Evolutionary conservation across 1,140 invertebrate genomes (phyloP), one percentile per base, ranked within the genome.

Genomic region (Saccostrea echinata): DNA sequence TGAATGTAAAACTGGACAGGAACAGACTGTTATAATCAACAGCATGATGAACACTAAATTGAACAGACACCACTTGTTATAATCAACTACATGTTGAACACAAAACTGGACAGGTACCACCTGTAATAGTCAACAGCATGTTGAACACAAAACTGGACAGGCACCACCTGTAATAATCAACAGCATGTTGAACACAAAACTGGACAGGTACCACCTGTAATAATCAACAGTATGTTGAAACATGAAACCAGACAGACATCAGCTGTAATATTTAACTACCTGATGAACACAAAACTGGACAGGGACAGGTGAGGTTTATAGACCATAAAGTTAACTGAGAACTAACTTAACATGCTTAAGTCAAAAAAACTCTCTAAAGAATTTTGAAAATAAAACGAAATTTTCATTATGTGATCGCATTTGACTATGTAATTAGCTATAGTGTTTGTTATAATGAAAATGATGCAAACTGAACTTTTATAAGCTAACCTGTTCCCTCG

Each of bases 401-500:
- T 3, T 33, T 57, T 21, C n/a, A 24, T 2, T 55, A 55, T 61
- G 9, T 57, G 8, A 18, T 12, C 27, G 43, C 51, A 61, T 27
- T 30, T 16, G 13, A 30, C 55, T n/a, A 30, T 57, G 18, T 33
- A 6, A n/a, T n/a, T 6, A n/a, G 16, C 18, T n/a, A 27, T n/a
- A 57, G n/a, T 57, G 35, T 27, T 8, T 43, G 21, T 21, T 61
- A 27, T 18, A 16, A 64, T 55, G 0, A 21, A 81, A 33, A 27
- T n/a, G n/a, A n/a, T n/a, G n/a, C n/a, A n/a, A n/a, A n/a, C 43
- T 43, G 43, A 9, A 43, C 43, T 43, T 43, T 6, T 9, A 30
- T 13, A 21, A 33, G 24, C 61, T 85, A 83, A 86, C 88, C 83
- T 83, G 27, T 8, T 88, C n/a, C 27, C 88, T 82, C 9, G 57